phyloP scores from a whole-genome alignment of 2,113 vertebrate genomes.

The Cnemophilus loriae region DNA sequence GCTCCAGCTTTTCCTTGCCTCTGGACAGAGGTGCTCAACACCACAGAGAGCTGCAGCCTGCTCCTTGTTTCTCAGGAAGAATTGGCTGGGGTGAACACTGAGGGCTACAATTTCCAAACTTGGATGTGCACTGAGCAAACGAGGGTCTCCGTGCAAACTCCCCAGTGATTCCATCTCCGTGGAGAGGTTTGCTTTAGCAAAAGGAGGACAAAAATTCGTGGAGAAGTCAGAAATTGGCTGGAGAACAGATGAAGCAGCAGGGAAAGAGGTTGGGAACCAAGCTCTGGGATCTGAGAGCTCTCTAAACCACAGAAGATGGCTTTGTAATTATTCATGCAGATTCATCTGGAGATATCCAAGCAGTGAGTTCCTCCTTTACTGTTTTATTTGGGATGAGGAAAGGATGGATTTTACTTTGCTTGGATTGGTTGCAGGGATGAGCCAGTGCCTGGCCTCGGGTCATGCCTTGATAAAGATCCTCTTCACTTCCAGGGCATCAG shows the following conservation, averaged over 20 bases:
- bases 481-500: neutral
- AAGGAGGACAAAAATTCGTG: neutral
- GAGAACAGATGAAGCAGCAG: neutral
- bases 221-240: neutral
- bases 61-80: neutral
- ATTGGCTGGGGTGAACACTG: rapidly evolving
- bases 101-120: neutral
- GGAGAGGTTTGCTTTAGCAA: neutral
- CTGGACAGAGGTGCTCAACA: neutral
- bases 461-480: neutral
- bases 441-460: neutral
- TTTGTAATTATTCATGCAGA: neutral
- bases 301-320: neutral
- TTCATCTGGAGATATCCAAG: neutral
- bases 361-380: neutral
- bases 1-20: neutral
- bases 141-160: neutral
- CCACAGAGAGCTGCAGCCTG: neutral
- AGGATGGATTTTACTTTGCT: neutral
- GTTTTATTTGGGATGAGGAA: neutral
- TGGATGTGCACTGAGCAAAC: neutral
- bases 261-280: neutral
- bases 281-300: neutral
- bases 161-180: neutral
- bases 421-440: neutral